phyloP scores from a whole-genome alignment of 2,797 vertebrate genomes.

The Oreochromis mossambicus region DNA sequence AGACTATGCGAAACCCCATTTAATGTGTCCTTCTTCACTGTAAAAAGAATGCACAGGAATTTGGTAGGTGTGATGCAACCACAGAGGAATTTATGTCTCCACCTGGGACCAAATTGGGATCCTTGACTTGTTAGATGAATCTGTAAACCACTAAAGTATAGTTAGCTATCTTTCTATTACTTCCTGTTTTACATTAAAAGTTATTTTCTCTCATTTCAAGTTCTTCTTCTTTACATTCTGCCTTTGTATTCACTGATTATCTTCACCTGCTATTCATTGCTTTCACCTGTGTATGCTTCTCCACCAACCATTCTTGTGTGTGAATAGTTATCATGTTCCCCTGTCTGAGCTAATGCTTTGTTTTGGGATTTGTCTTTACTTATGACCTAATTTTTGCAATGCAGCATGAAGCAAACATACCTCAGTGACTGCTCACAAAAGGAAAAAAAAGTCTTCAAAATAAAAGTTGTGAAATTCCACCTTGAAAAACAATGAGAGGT shows the following conservation, averaged over 20 bases:
- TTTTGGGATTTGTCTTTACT: not conserved
- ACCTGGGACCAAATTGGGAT: not conserved
- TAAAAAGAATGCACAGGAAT: not conserved
- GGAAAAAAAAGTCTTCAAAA: not conserved
- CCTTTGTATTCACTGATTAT: not conserved
- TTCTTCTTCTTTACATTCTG: not conserved
- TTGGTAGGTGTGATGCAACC: no score
- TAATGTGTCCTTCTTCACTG: not conserved
- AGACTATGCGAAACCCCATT: not conserved
- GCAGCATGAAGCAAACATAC: not conserved
- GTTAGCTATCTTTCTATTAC: not conserved
- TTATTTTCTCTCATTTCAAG: not conserved
- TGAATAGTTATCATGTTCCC: not conserved
- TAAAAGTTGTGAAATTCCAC: rapidly evolving
- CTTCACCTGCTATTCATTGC: not conserved
- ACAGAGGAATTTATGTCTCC: no score
- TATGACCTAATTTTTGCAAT: not conserved
- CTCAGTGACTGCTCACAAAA: not conserved
- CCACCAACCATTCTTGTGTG: not conserved
- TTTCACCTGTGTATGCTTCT: not conserved
- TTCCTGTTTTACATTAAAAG: not conserved
- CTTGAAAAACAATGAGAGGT: not conserved
- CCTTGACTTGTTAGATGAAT: rapidly evolving
- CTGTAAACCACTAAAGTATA: not conserved
- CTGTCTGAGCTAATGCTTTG: not conserved